Evolutionary conservation across 2,797 vertebrate genomes (phyloP).

Genomic region (Scomberomorus guttatus): DNA sequence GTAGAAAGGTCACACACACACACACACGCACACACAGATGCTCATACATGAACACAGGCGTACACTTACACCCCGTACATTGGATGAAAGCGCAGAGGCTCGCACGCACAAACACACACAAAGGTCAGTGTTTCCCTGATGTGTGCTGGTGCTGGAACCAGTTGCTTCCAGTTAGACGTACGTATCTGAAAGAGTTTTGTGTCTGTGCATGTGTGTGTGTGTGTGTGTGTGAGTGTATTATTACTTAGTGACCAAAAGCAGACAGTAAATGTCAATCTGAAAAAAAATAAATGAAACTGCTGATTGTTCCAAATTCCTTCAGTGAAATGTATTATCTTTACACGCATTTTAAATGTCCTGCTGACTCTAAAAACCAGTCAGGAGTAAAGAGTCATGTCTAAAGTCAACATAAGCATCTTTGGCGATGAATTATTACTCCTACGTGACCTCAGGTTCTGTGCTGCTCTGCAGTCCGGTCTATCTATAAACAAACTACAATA

Average conservation of each 20-base stretch:
- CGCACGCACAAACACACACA: constrained; percentile 15
- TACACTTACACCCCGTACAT: neutral
- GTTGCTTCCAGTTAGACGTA: neutral
- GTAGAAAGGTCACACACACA: constrained; percentile 57
- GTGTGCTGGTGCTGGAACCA: constrained; percentile 28
- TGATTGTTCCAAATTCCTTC: constrained; percentile 5
- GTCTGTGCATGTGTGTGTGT: neutral
- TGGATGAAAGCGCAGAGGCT: constrained; percentile 2
- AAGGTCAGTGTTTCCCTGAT: constrained; percentile 54
- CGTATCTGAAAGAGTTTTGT: neutral
- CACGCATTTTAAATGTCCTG: neutral
- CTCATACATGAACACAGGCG: constrained; percentile 8
- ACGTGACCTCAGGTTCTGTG: neutral
- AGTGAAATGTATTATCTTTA: constrained; percentile 1
- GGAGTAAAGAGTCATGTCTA: neutral
- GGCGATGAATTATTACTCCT: constrained; percentile 1
- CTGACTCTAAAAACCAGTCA: neutral
- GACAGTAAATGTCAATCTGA: constrained; percentile 14
- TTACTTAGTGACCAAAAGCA: neutral
- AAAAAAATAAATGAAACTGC: constrained; percentile 7
- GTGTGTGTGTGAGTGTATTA: neutral
- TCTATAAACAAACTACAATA: constrained; percentile 9
- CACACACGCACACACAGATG: neutral
- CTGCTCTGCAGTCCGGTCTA: neutral
- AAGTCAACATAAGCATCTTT: neutral